These are phyloP conservation scores for Patiria miniata DNA, from an alignment of 35 echinoderm and acorn worm genomes.

Conservation along the genomic window DNA sequence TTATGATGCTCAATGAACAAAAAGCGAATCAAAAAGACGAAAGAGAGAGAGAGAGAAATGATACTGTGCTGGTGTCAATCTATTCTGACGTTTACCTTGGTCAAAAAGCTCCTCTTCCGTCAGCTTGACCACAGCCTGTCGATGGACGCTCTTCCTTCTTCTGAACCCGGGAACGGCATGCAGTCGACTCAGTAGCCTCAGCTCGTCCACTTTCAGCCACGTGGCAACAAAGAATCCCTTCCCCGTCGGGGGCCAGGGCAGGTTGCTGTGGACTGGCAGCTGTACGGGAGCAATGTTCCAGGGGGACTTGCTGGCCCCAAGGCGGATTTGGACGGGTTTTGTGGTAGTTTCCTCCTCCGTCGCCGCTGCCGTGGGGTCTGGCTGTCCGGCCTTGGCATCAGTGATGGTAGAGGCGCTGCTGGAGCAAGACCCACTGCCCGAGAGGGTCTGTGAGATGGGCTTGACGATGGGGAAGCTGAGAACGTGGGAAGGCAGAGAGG, in stretches of 20 bases:
- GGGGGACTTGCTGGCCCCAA: not conserved
- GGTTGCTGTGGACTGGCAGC: conserved; percentile 51
- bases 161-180: not conserved
- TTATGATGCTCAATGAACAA: too few species aligned
- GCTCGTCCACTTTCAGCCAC: conserved; percentile 83
- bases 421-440: not conserved
- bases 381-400: not conserved
- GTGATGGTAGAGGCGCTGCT: not conserved
- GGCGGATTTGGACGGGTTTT: not conserved
- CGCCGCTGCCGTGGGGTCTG: not conserved
- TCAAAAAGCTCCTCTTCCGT: not conserved
- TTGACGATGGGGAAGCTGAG: conserved; percentile 55
- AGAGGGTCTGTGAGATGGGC: not conserved
- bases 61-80: too few species aligned
- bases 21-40: too few species aligned
- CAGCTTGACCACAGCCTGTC: not conserved
- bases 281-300: conserved; percentile 67
- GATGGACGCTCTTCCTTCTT: not conserved
- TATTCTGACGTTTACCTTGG: too few species aligned
- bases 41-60: too few species aligned
- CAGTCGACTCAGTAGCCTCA: conserved; percentile 25
- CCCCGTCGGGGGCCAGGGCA: conserved; percentile 59
- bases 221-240: conserved; percentile 75
- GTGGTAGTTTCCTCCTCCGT: not conserved
- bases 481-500: conserved; percentile 47